Evolutionary conservation across 1,140 invertebrate species (phyloP), one percentile per base, ranked within the genome.

Genomic region (Rhopalosiphum padi): DNA sequence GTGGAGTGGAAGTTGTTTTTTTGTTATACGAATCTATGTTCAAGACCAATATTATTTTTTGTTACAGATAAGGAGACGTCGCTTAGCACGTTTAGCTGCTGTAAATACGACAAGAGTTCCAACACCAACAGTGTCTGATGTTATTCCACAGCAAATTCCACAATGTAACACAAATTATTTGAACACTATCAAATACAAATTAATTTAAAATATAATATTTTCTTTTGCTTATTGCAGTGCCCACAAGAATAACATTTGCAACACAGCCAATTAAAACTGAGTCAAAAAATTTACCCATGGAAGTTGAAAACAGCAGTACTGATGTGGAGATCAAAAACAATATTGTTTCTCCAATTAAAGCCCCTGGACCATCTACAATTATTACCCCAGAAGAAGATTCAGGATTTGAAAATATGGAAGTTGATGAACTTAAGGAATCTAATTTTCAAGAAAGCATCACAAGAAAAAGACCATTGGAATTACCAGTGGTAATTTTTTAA

Each of bases 351-450:
- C 95, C 90, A 95, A 95, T 87, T 95, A 96, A 93, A 96, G 15
- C 77, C 11, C 46, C 82, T 41, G 91, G 48, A 8, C 23, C 82
- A 21, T 85, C 91, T 0, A 30, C 82, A 21, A 83, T 83, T 51
- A 93, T 93, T 86, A 3, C 82, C 1, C 77, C 96, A 60, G 97
- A 97, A 95, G 96, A 97, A 77, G 97, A 97, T 95, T 97, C 97
- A 83, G 97, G 97, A 23, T 97, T 97, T 94, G 97, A 97, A 95
- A 97, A 96, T 94, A 97, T 97, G 97, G 97, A 97, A 95, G 97
- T 97, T 9, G 96, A 97, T 43, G 96, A 96, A 93, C 95, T 94
- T 8, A 95, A 96, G 92, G 94, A 94, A 68, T 83, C 55, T 41
- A 83, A 82, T 43, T 46, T 90, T 51, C 86, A 88, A 93, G 85